Evolutionary conservation across 2,113 vertebrate species (phyloP).

Genomic region (Salminus brasiliensis): DNA sequence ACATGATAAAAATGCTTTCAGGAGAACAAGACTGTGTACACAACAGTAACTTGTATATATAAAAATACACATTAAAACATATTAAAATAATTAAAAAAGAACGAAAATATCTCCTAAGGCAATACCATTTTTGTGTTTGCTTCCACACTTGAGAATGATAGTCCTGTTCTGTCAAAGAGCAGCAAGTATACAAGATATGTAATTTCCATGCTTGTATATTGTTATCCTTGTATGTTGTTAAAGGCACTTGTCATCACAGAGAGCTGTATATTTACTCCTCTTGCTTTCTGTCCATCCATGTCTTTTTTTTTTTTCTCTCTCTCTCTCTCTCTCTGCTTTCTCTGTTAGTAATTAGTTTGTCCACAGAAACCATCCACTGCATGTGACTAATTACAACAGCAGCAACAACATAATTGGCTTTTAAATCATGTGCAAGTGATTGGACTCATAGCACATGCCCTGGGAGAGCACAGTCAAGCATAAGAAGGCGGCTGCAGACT

Average conservation of each 20-base stretch:
- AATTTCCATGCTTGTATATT: too few species aligned
- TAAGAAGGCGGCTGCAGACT: constrained; percentile 12
- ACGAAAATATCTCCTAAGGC: too few species aligned
- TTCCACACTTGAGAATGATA: too few species aligned
- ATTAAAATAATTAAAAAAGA: too few species aligned
- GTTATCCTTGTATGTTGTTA: too few species aligned
- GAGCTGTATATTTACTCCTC: background rate
- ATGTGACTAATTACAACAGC: constrained; percentile 45
- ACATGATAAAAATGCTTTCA: too few species aligned
- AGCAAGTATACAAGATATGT: too few species aligned
- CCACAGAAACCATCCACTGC: constrained; percentile 44
- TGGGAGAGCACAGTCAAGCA: constrained; percentile 30
- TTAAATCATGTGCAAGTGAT: constrained; percentile 50
- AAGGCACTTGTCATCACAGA: constrained; percentile 10
- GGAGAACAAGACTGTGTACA: too few species aligned
- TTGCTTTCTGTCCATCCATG: background rate
- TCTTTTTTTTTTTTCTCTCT: background rate
- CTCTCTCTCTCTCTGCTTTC: background rate
- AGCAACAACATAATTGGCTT: constrained; percentile 50
- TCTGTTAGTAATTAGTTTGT: constrained; percentile 48
- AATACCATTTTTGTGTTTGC: too few species aligned
- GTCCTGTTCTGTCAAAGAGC: too few species aligned
- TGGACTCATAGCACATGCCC: constrained; percentile 41
- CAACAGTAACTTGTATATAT: too few species aligned
- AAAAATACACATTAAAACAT: too few species aligned